phyloP scores from a whole-genome alignment of 2,113 vertebrate species.

The Procapra przewalskii region DNA sequence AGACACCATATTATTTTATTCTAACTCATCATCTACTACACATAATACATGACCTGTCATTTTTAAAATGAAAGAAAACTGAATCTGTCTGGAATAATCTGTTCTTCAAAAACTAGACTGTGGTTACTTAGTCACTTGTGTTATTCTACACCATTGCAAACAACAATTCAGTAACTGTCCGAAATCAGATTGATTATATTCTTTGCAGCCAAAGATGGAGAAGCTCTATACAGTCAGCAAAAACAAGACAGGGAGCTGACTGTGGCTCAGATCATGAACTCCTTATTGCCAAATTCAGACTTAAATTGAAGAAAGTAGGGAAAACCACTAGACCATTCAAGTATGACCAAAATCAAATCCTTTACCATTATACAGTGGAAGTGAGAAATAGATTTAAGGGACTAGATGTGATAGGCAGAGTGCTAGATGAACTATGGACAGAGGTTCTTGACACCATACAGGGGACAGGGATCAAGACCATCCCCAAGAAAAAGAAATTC shows the following conservation, averaged over 20 bases:
- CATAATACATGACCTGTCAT: neutral
- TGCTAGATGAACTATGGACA: neutral
- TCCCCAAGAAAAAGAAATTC: neutral
- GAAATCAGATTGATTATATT: neutral
- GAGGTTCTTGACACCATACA: neutral
- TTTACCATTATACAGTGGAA: neutral
- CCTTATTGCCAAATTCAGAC: neutral
- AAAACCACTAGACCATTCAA: neutral
- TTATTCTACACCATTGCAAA: neutral
- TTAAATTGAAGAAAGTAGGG: neutral
- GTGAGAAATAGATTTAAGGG: neutral
- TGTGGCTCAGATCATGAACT: neutral
- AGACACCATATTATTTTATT: neutral
- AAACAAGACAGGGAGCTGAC: neutral
- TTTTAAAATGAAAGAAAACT: neutral
- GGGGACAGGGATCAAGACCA: neutral
- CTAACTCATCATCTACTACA: neutral
- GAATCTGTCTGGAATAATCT: neutral
- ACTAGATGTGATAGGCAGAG: neutral
- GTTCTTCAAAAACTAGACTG: neutral
- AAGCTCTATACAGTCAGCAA: neutral
- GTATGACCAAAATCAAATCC: neutral
- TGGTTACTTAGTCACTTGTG: neutral
- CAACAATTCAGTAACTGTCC: neutral
- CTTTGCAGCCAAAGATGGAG: neutral